Evolutionary conservation across 2,797 vertebrate genomes (phyloP), one percentile per base, ranked within the genome.

Genomic region (Mus spretus): DNA sequence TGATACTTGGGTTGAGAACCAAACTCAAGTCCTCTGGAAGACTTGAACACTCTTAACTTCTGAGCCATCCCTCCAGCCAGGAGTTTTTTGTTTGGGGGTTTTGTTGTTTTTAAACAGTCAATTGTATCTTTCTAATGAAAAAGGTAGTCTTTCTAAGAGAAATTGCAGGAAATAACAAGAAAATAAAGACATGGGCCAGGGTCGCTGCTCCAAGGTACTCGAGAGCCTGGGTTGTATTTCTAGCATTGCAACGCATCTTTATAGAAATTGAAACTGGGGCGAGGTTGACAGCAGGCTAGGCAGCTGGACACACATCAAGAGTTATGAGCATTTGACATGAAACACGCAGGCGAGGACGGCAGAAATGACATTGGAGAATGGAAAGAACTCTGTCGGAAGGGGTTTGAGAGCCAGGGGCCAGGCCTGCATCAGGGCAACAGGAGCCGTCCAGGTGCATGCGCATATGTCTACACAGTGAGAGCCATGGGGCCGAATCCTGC

Each of bases 381-480:
- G 63, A 78, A 70, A 93, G 55, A 81, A 72, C 77, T 8, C 3
- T 19, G 83, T 44, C 1, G 75, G 50, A 94, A 94, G 67, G 67
- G 90, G 94, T 55, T 67, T 83, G 74, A 74, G 87, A 55, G 78
- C 79, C 47, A 37, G 37, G 17, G 59, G 17, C 93, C 78, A 89
- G 75, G 78, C 61, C 57, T 4, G 2, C 44, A 77, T 57, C 67
- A 26, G 80, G 85, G 88, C 95, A 95, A 94, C 94, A 3, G 47
- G 95, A 96, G 94, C 95, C 3, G 53, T 44, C 61, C 97, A 98
- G 97, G 93, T 97, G 95, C 78, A 10, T 9, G 63, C 22, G 1
- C 97, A 92, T 97, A 97, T 97, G 97, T 87, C 96, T 86, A 53
- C 94, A n/a, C 97, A 94, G 97, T 89, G 53, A 92, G 95, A 95